Percentiles rank a stretch among this genome's conserved stretches.
These are phyloP conservation scores for Nasonia oneida DNA, from an alignment of 2,888 invertebrate species.

Conservation along the genomic window DNA sequence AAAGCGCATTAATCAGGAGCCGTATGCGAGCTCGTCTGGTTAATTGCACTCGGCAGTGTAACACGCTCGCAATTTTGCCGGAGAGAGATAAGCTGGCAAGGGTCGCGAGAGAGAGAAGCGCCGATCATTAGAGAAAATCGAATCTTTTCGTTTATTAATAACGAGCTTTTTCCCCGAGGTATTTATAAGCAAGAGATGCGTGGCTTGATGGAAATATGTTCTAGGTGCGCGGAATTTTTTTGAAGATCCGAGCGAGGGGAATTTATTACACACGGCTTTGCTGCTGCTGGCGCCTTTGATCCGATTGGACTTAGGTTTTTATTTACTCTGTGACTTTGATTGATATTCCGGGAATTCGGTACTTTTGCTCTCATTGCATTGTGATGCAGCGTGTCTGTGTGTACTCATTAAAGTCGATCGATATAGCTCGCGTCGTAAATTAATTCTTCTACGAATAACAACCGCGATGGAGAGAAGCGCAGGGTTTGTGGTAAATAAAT, in stretches of 20 bases:
- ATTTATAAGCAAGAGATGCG: constrained; percentile 26
- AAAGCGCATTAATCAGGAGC: constrained; percentile 49
- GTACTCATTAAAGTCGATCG: background rate
- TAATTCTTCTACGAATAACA: no score
- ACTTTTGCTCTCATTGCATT: no score
- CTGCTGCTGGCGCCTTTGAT: background rate
- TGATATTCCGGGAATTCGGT: background rate
- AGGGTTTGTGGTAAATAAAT: background rate
- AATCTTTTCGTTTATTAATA: constrained; percentile 47
- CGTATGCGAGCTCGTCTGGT: constrained; percentile 22
- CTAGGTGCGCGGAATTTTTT: background rate
- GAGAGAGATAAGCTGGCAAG: background rate
- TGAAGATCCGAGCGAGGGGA: no score
- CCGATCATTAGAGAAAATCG: constrained; percentile 35
- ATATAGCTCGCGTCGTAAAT: background rate
- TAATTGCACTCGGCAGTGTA: constrained; percentile 48
- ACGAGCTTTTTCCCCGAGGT: constrained; percentile 13
- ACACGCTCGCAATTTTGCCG: constrained; percentile 23
- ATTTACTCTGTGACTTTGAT: background rate
- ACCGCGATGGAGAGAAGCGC: background rate
- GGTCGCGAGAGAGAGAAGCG: constrained; percentile 9
- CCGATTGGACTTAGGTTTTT: background rate
- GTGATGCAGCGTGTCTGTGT: background rate
- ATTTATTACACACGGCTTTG: background rate
- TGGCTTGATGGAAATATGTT: constrained; percentile 18